phyloP scores from a whole-genome alignment of 2,797 vertebrate species.

The Thripadectes ignobilis region DNA sequence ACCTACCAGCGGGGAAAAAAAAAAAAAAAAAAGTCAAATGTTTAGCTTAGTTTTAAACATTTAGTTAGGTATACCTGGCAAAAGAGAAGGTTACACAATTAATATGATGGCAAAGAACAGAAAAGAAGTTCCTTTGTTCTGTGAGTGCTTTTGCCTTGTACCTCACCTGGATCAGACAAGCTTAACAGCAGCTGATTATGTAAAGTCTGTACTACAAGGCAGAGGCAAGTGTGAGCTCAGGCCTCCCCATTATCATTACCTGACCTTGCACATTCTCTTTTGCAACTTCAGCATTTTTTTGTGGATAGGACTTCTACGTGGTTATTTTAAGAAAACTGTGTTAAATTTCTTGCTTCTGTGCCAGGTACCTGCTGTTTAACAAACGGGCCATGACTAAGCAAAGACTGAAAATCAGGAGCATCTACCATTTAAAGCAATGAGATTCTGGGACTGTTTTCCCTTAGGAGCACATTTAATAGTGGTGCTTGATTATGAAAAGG shows the following conservation, averaged over 20 bases:
- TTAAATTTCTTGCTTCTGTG: conserved; percentile 19
- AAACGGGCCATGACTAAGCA: conserved; percentile 60
- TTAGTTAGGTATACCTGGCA: neutral
- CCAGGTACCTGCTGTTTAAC: conserved; percentile 44
- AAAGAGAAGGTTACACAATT: neutral
- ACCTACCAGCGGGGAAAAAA: neutral
- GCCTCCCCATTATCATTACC: neutral
- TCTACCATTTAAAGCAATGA: conserved; percentile 3
- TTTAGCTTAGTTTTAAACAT: neutral
- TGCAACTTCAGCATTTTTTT: conserved; percentile 15
- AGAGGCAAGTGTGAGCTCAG: neutral
- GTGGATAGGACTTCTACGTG: conserved; percentile 3
- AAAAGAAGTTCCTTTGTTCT: neutral
- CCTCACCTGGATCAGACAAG: neutral
- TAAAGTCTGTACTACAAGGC: neutral
- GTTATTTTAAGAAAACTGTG: conserved; percentile 57
- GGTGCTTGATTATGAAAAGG: conserved; percentile 52
- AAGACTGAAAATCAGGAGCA: conserved; percentile 17
- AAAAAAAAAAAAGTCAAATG: neutral
- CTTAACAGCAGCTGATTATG: neutral
- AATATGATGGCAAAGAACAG: neutral
- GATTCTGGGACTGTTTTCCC: conserved; percentile 38
- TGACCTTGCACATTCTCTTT: neutral
- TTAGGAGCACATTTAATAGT: conserved; percentile 21
- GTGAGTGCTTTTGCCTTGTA: neutral